Base-by-base conservation (phyloP, 2,888 invertebrate species). In the Pachycephus smyrnensis region DNA sequence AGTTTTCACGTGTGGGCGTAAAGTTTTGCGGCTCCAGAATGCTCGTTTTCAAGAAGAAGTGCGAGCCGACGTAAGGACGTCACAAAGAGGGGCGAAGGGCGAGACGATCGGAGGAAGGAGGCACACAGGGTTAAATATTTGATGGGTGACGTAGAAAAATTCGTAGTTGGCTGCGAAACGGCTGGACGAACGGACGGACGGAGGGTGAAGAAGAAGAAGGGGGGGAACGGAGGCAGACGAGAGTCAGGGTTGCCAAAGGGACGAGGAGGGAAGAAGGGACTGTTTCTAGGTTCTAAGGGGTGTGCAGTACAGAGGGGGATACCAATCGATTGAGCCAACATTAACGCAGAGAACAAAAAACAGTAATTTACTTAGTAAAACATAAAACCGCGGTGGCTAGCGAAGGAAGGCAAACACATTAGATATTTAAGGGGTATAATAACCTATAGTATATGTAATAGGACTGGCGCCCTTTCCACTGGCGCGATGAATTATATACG, bases 331-430 rank as follows among this genome's bases (percentile, higher is more conserved):
- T 90, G 90, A 88, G 86, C 89, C 87, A 91, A 90, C 90, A 89
- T 90, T 89, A 90, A 88, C 88, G 88, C 84, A 80, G 85, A 84
- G 82, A 85, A 85, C 86, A 86, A 86, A 90, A 91, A 91, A 89
- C 88, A 89, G 90, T 91, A 91, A 91, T 91, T 91, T 90, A 91
- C 90, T 91, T 91, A 91, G 90, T 91, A 91, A 91, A 91, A 91
- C 89, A 91, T 90, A 90, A 91, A 91, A 90, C 90, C 88, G 87
- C 88, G 87, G 86, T 86, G 88, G 86, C 85, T 87, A 87, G 88
- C 88, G 88, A 89, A 90, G 90, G 91, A 91, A 91, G 89, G 91
- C 91, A 91, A 91, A 91, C 91, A 91, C 91, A 91, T 91, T 91
- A 91, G 90, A 91, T 90, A 91, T 91, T 91, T 90, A 91, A 89